A percentile compares a stretch with the other conserved stretches of the same genome.
Conservation (phyloP, 2,797 vertebrate species). For the Esox masquinongy region DNA sequence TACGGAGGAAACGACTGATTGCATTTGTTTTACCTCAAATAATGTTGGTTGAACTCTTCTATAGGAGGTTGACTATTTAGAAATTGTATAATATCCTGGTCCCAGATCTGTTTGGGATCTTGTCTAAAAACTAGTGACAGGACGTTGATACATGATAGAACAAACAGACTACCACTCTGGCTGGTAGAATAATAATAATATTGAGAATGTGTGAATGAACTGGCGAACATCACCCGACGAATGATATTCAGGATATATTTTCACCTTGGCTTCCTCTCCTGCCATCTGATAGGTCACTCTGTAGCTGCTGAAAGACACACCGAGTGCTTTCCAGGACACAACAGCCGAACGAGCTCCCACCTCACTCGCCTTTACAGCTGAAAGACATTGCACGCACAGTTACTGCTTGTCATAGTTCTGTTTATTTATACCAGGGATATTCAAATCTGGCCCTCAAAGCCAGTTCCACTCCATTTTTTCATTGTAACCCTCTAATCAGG, state of each 20-base stretch:
- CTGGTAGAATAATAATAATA: not conserved
- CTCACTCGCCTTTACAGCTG: slow-evolving; percentile 71
- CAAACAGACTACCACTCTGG: no score
- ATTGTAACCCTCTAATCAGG: no score
- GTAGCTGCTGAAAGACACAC: slow-evolving; percentile 78
- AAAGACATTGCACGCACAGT: slow-evolving; percentile 15
- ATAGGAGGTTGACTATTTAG: not conserved
- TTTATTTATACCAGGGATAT: not conserved
- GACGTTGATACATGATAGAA: no score
- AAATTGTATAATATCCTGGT: no score
- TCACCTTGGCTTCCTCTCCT: slow-evolving; percentile 77
- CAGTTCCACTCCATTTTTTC: no score
- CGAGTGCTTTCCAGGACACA: slow-evolving; percentile 76
- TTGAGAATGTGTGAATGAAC: not conserved
- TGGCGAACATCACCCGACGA: not conserved
- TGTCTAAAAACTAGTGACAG: no score
- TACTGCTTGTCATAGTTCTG: not conserved
- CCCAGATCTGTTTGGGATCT: no score
- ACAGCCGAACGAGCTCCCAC: slow-evolving; percentile 75
- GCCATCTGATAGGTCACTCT: slow-evolving; percentile 78
- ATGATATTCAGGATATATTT: not conserved
- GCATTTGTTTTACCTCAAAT: not conserved
- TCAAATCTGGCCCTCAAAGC: no score
- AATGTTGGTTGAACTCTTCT: not conserved
- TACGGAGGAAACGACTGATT: not conserved